Conservation (phyloP, 2,888 invertebrate species). For the Dryocosmus kuriphilus region DNA sequence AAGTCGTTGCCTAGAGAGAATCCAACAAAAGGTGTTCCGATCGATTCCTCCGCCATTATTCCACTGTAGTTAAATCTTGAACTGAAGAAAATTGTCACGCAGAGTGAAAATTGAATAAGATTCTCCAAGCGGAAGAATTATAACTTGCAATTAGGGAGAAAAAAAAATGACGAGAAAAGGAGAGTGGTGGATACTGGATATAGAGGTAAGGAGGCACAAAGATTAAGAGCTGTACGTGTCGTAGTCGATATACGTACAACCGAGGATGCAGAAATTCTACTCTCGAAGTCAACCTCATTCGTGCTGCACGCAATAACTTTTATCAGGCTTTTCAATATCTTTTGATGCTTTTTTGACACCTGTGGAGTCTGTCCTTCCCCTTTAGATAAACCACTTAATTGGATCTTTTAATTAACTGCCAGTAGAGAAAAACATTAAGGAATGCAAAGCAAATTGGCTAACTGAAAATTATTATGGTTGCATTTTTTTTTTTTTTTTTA, state of each 20-base stretch:
- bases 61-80: constrained; percentile 14
- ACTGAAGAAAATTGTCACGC: constrained; percentile 37
- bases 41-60: not conserved
- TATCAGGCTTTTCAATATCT: constrained; percentile 34
- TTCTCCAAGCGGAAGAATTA: constrained; percentile 7
- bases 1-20: constrained; percentile 57
- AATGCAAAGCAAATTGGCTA: too few relatives aligned
- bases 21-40: constrained; percentile 37
- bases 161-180: not conserved
- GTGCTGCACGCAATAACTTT: constrained; percentile 38
- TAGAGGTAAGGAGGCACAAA: constrained; percentile 6
- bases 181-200: constrained; percentile 1
- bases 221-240: constrained; percentile 36
- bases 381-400: constrained; percentile 37
- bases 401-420: constrained; percentile 22
- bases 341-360: constrained; percentile 29
- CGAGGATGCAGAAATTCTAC: constrained; percentile 7
- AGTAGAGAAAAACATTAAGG: not conserved
- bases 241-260: constrained; percentile 5
- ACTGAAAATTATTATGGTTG: too few relatives aligned
- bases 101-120: not conserved
- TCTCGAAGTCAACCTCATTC: constrained; percentile 30
- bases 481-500: too few relatives aligned
- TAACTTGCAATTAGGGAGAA: constrained; percentile 6
- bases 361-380: constrained; percentile 15